Percentiles rank a stretch among this genome's conserved stretches.
These are phyloP conservation scores for Bucco capensis DNA, from an alignment of 2,113 vertebrate species.

Conservation along the genomic window DNA sequence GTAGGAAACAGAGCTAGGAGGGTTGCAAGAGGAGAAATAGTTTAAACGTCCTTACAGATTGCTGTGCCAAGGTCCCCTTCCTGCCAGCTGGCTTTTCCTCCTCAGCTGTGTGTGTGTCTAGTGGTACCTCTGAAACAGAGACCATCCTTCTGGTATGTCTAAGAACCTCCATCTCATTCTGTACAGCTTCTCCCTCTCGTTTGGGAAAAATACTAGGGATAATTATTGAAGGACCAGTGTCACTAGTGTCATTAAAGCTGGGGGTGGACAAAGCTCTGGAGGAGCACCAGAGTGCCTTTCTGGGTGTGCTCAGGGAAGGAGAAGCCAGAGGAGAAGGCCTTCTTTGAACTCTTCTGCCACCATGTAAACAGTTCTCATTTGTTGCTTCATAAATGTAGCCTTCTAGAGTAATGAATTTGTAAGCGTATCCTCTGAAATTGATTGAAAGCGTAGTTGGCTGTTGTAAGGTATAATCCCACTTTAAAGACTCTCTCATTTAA, in stretches of 20 bases:
- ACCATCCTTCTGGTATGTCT: background rate
- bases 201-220: background rate
- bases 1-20: background rate
- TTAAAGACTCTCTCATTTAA: slow-evolving; percentile 23
- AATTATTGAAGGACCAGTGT: background rate
- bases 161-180: background rate
- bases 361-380: background rate
- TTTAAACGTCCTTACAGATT: background rate
- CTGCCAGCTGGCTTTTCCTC: background rate
- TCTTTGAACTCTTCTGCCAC: background rate
- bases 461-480: slow-evolving; percentile 15
- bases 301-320: background rate
- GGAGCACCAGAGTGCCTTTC: background rate
- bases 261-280: background rate
- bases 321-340: background rate
- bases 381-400: background rate
- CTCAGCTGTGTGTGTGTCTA: background rate
- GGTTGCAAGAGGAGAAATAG: background rate
- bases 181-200: background rate
- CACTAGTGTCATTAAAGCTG: background rate
- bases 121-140: background rate
- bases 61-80: background rate
- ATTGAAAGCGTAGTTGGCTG: background rate
- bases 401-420: background rate
- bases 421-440: background rate